Base-by-base conservation (phyloP, 2,888 invertebrate genomes). In the Drosophila yooni region DNA sequence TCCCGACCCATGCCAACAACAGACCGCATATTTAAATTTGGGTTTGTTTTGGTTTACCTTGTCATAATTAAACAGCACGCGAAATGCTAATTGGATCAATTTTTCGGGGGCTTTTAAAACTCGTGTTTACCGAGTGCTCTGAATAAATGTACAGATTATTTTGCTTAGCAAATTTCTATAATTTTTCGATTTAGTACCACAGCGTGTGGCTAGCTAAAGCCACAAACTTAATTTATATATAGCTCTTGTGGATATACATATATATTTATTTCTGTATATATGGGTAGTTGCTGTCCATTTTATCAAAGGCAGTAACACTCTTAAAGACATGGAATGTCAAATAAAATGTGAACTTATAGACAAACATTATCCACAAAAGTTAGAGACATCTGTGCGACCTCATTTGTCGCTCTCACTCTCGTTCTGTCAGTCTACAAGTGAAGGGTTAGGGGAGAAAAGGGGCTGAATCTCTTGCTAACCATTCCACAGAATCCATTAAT, bases 301-400 rank as follows among this genome's bases (percentile, higher is more conserved):
- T 81, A 81, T 79, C 66, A 75, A 69, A 70, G 69, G 69, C 66
- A 82, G 58, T 69, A 58, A 60, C 67, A 69, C 70, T 76, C 73
- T 64, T 52, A 6, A 65, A 67, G 50, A 61, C 63, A 79, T 87
- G 88, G 84, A 89, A 84, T 89, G 82, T 87, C 74, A 79, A 87
- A 73, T 73, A 70, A 81, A 73, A 84, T 77, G 56, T 61, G 61
- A 81, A 72, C 76, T 74, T 76, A 74, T 81, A 70, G 70, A 71
- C 64, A 71, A 63, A 79, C 63, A 73, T 76, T 79, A 64, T 66
- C 70, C 60, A 58, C 69, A 62, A 64, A 70, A 62, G 60, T 62
- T 60, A 66, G 67, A 70, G 81, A 74, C 69, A 82, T 74, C 68
- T 88, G 64, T 58, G 65, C 13, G 50, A 34, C 36, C 29, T 13